Evolutionary conservation across 2,113 vertebrate genomes (phyloP), one percentile per base, ranked within the genome.

Genomic region (Cyprinodon brontotheroides): DNA sequence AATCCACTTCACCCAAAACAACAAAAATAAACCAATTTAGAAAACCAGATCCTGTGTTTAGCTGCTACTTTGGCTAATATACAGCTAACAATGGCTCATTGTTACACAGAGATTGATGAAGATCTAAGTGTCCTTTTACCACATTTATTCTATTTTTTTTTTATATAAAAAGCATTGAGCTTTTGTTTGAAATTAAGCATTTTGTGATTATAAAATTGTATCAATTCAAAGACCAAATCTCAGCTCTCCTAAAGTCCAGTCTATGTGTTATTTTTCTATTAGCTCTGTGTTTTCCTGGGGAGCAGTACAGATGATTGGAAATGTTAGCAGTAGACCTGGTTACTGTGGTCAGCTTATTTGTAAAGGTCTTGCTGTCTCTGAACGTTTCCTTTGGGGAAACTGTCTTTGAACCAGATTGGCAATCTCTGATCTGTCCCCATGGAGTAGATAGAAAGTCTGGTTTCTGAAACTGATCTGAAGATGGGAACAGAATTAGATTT

Each of bases 211-310:
- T n/a, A n/a, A n/a, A n/a, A n/a, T n/a, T n/a, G n/a, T n/a, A n/a
- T n/a, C n/a, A n/a, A n/a, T n/a, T n/a, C n/a, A n/a, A n/a, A n/a
- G n/a, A n/a, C n/a, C n/a, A n/a, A n/a, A n/a, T n/a, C n/a, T n/a
- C n/a, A n/a, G 13, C 74, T 60, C 75, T 65, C 68, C 60, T 64
- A 65, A 77, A 59, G 75, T 75, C 37, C 61, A 12, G 37, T 59
- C 59, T 69, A 72, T 87, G 82, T 80, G 71, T 89, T 89, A 65
- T 50, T 79, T 88, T 89, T 85, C 78, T 85, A 85, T 85, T 81
- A 78, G 72, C 71, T 78, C 70, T 15, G 17, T 40, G 36, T 72
- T 74, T 72, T 45, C 43, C 64, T 79, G 1, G 12, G 48, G 78
- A 11, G 68, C 65, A 61, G 77, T 72, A 59, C 70, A 64, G 82